Base-by-base conservation (phyloP, 2,888 invertebrate genomes). In the Drosophila siamana region DNA sequence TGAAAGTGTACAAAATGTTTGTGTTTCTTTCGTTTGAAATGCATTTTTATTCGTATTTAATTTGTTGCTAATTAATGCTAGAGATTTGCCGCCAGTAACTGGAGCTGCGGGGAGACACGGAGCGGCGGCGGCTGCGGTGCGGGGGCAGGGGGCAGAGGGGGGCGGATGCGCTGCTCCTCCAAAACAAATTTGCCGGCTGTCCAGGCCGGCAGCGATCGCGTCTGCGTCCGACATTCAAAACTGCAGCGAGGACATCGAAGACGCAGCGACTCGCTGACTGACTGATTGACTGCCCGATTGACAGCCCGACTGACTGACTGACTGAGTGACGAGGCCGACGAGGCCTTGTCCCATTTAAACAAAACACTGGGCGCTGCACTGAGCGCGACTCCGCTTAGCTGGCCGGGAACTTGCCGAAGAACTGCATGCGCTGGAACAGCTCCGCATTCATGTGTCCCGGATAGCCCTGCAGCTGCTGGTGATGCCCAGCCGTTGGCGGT, bases 341-440 rank as follows among this genome's bases (percentile, higher is more conserved):
- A 65, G 68, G 68, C 88, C 79, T 70, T 70, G 87, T 84, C 79
- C 88, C 86, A 75, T 69, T 63, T 47, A 86, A 86, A 80, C 87
- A 86, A 83, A 88, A 81, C 81, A 70, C 87, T 84, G 81, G 81
- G 87, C 89, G 80, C 82, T 38, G 16, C 24, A n/a, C 22, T 26
- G 19, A 1, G 11, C 11, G 4, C n/a, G 33, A 33, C n/a, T 4
- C 11, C 8, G 59, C 41, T 74, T 90, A 91, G 74, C 90, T 91
- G 59, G 83, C 76, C 51, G 89, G 87, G 55, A 90, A 90, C 62
- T 91, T 91, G 69, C 89, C 89, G 63, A 91, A 90, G 67, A 92
- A 91, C 66, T 92, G 93, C 90, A 92, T 92, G 68, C 92, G 91
- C 63, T 93, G 93, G 56, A 93, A 93, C 0, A 92, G 19, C 85